A percentile compares a stretch with the other conserved stretches of the same genome.
Evolutionary conservation across 30 jellyfish, hydroid and myxozoan species (phyloP).

Genomic region (Sanderia malayensis): DNA sequence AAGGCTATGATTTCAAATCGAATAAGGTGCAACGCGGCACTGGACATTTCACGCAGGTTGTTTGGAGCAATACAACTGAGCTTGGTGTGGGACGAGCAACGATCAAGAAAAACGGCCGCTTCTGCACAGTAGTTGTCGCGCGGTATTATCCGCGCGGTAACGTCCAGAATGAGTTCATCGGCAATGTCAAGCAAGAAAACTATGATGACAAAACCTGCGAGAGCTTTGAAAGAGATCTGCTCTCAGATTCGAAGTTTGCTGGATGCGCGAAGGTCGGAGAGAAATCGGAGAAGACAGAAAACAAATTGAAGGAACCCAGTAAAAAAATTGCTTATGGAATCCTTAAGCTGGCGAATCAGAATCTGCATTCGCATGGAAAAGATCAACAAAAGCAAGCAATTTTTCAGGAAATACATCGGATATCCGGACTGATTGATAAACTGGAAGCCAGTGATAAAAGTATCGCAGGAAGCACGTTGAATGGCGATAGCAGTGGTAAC

Average conservation of each 20-base stretch:
- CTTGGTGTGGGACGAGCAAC: constrained; percentile 93
- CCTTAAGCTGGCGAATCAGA: neutral
- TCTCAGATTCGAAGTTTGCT: neutral
- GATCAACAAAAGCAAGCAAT: neutral
- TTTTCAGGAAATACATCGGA: neutral
- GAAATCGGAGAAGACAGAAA: neutral
- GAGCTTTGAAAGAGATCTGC: constrained; percentile 17
- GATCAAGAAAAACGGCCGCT: constrained; percentile 74
- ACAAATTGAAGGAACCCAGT: neutral
- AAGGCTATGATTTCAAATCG: constrained; percentile 86
- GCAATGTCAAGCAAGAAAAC: constrained; percentile 71
- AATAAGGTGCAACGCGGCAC: constrained; percentile 67
- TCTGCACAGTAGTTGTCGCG: constrained; percentile 85
- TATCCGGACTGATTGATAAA: neutral
- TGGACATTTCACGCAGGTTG: constrained; percentile 84
- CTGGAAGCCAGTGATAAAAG: neutral
- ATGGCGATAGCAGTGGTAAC: too few species aligned
- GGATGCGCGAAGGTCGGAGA: constrained; percentile 9
- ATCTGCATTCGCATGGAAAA: neutral
- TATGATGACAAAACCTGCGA: constrained; percentile 79
- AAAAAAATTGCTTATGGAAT: neutral
- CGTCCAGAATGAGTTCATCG: constrained; percentile 49
- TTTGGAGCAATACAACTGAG: constrained; percentile 72
- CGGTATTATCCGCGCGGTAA: constrained; percentile 85
- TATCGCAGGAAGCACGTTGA: too few species aligned